These are phyloP conservation scores for Steatocranus sp. DNA, from an alignment of 2,797 vertebrate species.

Conservation along the genomic window DNA sequence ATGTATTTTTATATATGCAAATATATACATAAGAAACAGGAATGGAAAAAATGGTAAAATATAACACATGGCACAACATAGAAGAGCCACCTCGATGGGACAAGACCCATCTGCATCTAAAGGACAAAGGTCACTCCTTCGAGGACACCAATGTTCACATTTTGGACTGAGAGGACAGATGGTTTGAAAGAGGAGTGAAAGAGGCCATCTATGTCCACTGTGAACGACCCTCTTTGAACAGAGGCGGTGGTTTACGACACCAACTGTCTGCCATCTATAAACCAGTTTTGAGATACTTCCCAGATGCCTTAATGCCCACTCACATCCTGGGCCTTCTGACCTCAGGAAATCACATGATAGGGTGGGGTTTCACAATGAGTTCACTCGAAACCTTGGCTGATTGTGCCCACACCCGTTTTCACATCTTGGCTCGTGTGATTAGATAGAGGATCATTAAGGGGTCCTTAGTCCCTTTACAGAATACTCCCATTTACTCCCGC, in stretches of 20 bases:
- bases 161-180: no score
- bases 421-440: neutral
- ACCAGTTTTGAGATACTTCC: neutral
- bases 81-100: fast-evolving
- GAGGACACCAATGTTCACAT: neutral
- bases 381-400: neutral
- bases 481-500: no score
- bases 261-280: neutral
- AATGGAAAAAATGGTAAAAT: neutral
- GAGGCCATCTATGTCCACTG: neutral
- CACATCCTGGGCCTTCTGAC: neutral
- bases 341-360: neutral
- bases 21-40: neutral
- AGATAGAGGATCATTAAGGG: neutral
- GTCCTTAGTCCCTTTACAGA: no score
- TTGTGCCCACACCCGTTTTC: neutral
- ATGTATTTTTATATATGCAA: neutral
- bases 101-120: neutral
- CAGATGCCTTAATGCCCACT: neutral
- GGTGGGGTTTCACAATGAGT: neutral
- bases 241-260: neutral
- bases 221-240: neutral
- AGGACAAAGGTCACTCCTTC: neutral
- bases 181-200: neutral
- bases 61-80: fast-evolving